Conservation (phyloP, 1,140 invertebrate genomes). For the Charaxes varanes region DNA sequence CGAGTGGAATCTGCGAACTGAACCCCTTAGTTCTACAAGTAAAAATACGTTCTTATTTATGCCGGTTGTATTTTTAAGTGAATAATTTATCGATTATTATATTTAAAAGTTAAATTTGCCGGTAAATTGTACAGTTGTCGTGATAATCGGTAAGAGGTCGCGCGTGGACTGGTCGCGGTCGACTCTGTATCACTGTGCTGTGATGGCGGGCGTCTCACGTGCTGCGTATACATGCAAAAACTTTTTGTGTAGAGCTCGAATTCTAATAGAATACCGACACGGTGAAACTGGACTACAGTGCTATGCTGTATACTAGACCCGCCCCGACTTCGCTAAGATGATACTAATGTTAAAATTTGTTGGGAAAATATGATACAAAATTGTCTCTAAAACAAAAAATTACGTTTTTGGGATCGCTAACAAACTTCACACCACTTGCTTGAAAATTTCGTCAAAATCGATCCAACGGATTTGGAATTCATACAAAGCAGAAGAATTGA, state of each 20-base stretch:
- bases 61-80: not conserved
- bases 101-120: slow-evolving; percentile 26
- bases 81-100: not conserved
- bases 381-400: no score
- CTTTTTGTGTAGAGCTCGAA: slow-evolving; percentile 41
- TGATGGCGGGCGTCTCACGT: slow-evolving; percentile 53
- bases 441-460: no score
- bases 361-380: no score
- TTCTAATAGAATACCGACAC: slow-evolving; percentile 10
- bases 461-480: no score
- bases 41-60: not conserved
- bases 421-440: no score
- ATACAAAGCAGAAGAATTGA: no score
- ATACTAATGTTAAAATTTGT: no score
- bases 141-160: slow-evolving; percentile 57
- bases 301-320: no score
- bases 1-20: slow-evolving; percentile 25
- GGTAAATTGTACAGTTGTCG: slow-evolving; percentile 25
- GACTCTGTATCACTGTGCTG: slow-evolving; percentile 50
- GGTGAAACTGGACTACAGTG: slow-evolving; percentile 2
- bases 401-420: no score
- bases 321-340: no score
- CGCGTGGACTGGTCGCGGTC: slow-evolving; percentile 44
- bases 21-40: not conserved
- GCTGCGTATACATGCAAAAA: slow-evolving; percentile 50